phyloP scores from a whole-genome alignment of 2,888 invertebrate species.

The Venusia cambrica region DNA sequence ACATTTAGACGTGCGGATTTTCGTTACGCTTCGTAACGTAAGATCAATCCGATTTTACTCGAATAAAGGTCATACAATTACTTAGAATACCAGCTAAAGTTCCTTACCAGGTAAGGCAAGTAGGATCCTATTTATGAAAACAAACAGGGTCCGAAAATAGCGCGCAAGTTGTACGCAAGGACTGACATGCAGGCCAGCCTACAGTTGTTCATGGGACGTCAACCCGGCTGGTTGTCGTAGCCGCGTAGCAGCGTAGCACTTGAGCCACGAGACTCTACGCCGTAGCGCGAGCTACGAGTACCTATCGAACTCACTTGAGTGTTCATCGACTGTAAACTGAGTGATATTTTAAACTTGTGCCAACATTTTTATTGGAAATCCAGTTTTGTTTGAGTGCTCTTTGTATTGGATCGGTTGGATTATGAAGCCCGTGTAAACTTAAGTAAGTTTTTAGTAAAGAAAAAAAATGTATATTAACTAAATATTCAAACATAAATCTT shows the following conservation, averaged over 20 bases:
- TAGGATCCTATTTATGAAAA: no score
- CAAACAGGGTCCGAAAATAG: slow-evolving; percentile 7
- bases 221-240: slow-evolving; percentile 38
- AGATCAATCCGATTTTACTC: no score
- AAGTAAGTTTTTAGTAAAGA: no score
- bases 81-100: no score
- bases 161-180: slow-evolving; percentile 21
- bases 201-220: slow-evolving; percentile 55
- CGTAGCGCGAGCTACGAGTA: slow-evolving; percentile 37
- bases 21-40: no score
- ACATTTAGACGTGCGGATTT: no score
- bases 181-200: slow-evolving; percentile 45
- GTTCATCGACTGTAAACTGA: slow-evolving; percentile 25
- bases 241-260: slow-evolving; percentile 25
- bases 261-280: slow-evolving; percentile 34
- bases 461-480: no score
- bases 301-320: slow-evolving; percentile 38
- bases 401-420: slow-evolving; percentile 27
- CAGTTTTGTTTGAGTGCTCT: slow-evolving; percentile 18
- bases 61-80: no score
- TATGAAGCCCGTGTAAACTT: slow-evolving; percentile 23
- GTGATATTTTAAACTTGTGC: slow-evolving; percentile 27
- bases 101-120: no score
- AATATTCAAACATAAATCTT: no score
- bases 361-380: slow-evolving; percentile 20